Percentiles rank a stretch among this genome's conserved stretches.
Conservation (phyloP, 2,797 vertebrate species). For the Etheostoma nigrum region DNA sequence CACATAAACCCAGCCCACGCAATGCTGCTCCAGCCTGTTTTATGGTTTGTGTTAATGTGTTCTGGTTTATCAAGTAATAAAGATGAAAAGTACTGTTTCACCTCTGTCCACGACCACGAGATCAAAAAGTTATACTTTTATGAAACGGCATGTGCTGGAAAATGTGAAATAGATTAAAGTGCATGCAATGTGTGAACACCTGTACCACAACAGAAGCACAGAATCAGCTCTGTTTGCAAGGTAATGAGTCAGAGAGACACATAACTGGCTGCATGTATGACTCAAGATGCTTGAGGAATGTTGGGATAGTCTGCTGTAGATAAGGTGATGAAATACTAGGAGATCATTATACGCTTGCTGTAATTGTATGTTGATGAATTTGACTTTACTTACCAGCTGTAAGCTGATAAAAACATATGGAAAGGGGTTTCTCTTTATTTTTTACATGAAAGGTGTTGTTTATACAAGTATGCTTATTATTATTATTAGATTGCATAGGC, state of each 20-base stretch:
- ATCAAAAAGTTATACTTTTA: no score
- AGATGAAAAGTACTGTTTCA: neutral
- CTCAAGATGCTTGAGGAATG: neutral
- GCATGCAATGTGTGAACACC: no score
- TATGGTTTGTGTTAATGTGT: neutral
- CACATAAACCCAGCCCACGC: neutral
- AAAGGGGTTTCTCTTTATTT: neutral
- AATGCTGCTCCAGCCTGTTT: neutral
- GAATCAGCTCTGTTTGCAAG: neutral
- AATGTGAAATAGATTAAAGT: no score
- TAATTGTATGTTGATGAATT: constrained; percentile 9
- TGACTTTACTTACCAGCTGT: constrained; percentile 1
- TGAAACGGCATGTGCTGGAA: no score
- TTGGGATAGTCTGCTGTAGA: neutral
- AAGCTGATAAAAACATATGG: constrained; percentile 8
- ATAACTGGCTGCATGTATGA: neutral
- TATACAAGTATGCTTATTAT: neutral
- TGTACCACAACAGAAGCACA: neutral
- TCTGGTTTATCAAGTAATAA: neutral
- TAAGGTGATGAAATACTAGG: neutral
- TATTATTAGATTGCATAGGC: neutral
- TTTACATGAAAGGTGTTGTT: neutral
- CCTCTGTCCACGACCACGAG: no score
- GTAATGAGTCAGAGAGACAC: neutral
- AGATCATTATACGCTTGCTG: neutral